phyloP scores from a whole-genome alignment of 2,888 invertebrate genomes.

The Apotomis betuletana region DNA sequence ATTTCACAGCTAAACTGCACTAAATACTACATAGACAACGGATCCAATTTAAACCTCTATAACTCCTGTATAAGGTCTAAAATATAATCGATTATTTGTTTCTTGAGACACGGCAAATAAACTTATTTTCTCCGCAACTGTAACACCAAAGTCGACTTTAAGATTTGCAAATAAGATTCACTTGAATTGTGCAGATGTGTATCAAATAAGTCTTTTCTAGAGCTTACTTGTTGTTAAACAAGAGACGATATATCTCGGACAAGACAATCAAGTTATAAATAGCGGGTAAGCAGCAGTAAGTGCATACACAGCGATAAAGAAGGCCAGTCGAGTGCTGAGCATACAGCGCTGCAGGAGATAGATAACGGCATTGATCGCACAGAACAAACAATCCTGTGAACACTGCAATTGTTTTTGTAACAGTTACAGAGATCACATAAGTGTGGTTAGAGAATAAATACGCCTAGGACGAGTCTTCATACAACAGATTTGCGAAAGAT shows the following conservation, averaged over 20 bases:
- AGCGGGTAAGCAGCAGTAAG: slow-evolving; percentile 19
- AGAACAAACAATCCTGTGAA: background rate
- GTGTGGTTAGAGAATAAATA: background rate
- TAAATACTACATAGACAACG: background rate
- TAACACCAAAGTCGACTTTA: background rate
- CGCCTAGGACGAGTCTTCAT: too few species aligned
- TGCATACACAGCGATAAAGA: slow-evolving; percentile 36
- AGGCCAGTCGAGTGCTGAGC: slow-evolving; percentile 24
- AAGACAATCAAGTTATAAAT: slow-evolving; percentile 35
- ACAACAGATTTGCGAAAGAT: too few species aligned
- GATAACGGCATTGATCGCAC: background rate
- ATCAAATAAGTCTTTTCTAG: background rate
- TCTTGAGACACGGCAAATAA: background rate
- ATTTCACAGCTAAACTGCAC: background rate
- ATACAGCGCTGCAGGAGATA: background rate
- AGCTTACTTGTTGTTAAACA: background rate
- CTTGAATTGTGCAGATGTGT: background rate
- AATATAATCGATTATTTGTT: background rate
- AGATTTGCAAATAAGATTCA: background rate
- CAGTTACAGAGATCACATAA: background rate
- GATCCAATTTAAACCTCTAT: background rate
- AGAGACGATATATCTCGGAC: slow-evolving; percentile 13
- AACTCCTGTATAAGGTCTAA: background rate
- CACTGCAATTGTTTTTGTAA: background rate
- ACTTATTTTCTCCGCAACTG: background rate